Evolutionary conservation across 37 sponge, comb jelly and placozoan genomes (phyloP).

Genomic region (Hexactinellida sp.): DNA sequence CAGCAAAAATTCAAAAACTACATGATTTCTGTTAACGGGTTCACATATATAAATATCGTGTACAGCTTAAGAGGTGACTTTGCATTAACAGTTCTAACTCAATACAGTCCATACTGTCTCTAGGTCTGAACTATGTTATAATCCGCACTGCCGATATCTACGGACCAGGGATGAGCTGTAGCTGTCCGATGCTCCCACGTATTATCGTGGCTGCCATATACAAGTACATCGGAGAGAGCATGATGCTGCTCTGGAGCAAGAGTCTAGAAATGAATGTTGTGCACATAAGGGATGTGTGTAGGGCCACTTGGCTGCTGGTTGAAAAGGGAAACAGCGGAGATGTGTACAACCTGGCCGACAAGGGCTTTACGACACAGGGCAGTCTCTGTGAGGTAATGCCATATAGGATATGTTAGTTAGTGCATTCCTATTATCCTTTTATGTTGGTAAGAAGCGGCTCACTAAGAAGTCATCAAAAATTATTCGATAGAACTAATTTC

Average conservation of each 20-base stretch:
- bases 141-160: constrained; percentile 78
- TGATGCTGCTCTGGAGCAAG: constrained; percentile 93
- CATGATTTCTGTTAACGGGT: too few relatives aligned
- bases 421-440: too few relatives aligned
- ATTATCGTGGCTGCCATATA: constrained; percentile 63
- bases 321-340: constrained; percentile 34
- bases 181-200: constrained; percentile 33
- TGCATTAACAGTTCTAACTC: too few relatives aligned
- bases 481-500: too few relatives aligned
- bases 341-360: constrained; percentile 85
- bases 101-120: too few relatives aligned
- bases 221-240: constrained; percentile 46
- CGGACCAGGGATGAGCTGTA: constrained; percentile 40
- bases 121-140: constrained; percentile 59
- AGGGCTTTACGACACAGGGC: constrained; percentile 27
- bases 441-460: too few relatives aligned
- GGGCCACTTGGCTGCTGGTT: constrained; percentile 66
- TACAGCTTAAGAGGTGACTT: too few relatives aligned
- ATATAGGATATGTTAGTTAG: too few relatives aligned
- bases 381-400: background rate
- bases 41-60: too few relatives aligned
- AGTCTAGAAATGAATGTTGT: constrained; percentile 86
- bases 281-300: constrained; percentile 75
- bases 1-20: too few relatives aligned
- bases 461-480: too few relatives aligned